Evolutionary conservation across 2,888 invertebrate genomes (phyloP), one percentile per base, ranked within the genome.

Genomic region (Meloe dianella): DNA sequence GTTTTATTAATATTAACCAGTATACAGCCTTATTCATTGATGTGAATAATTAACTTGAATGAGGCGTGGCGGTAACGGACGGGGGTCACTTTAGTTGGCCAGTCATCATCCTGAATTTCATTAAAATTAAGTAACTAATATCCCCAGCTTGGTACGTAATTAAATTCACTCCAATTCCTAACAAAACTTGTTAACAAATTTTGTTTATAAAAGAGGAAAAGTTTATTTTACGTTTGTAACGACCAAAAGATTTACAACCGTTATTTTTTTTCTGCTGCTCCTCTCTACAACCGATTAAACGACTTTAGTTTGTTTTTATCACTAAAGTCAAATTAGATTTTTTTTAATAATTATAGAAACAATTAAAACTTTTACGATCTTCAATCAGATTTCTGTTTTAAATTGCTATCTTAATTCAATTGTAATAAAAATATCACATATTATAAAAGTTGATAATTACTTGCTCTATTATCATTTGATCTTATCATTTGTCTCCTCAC

Each of bases 121-220:
- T 47, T 20, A 54, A 54, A 54, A 54, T 54, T 24, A 54, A 24
- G 20, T 47, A 41, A 41, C 35, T 35, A 35, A 35, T 35, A 35
- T 14, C 14, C 41, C 41, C 17, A 41, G 41, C 6, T 17, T 41
- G 41, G 41, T 41, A 41, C 6, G 41, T 41, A 41, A 41, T 41
- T 41, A 17, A 41, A 41, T 41, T 41, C 17, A 35, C 5, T 17
- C 17, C 41, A 41, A 41, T 20, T 47, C 12, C 41, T 41, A 7
- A n/a, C 17, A 6, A 17, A 41, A 41, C n/a, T 17, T n/a, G 17
- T 41, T 41, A n/a, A 17, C n/a, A 20, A 47, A 8, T 24, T 54
- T 24, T 24, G 51, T 54, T 54, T 47, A 20, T 41, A 41, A 17
- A 17, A n/a, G n/a, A n/a, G 17, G 17, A 41, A 41, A 17, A 41